Conservation (phyloP, 2,888 invertebrate species). For the Bursaphelenchus okinawaensis region DNA sequence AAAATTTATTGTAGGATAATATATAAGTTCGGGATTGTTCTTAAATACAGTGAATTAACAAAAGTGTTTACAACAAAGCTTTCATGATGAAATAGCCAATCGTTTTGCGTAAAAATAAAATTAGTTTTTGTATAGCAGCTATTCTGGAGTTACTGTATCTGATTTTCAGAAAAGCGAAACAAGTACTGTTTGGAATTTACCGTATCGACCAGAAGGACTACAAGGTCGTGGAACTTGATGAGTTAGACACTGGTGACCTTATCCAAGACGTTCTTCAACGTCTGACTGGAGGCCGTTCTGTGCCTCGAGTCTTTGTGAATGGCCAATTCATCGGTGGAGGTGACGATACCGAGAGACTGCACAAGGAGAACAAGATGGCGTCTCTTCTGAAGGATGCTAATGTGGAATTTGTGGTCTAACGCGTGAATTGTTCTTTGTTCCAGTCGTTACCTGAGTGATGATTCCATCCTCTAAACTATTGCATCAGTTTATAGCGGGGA, state of each 20-base stretch:
- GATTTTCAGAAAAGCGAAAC: slow-evolving; percentile 18
- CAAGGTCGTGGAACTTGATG: slow-evolving; percentile 5
- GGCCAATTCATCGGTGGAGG: slow-evolving; percentile 79
- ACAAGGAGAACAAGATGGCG: slow-evolving; percentile 13
- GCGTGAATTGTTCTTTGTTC: neutral
- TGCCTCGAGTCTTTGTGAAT: slow-evolving; percentile 86
- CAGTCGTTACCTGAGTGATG: neutral
- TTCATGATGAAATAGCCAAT: no score
- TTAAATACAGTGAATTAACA: no score
- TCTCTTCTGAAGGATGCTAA: slow-evolving; percentile 7
- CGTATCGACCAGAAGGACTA: slow-evolving; percentile 14
- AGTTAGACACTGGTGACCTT: slow-evolving; percentile 62
- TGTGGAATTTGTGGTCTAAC: slow-evolving; percentile 10
- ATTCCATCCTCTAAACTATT: neutral
- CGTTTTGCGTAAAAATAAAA: no score
- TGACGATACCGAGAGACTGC: slow-evolving; percentile 69
- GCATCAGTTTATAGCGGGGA: neutral
- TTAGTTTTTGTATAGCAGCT: no score
- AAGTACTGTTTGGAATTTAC: slow-evolving; percentile 16
- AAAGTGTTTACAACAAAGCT: no score
- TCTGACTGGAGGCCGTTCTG: slow-evolving; percentile 64
- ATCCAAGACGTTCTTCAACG: slow-evolving; percentile 72
- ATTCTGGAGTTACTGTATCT: neutral
- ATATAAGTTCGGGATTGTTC: no score
- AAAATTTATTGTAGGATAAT: no score